Evolutionary conservation across 2,113 vertebrate genomes (phyloP).

Genomic region (Cepphus grylle): DNA sequence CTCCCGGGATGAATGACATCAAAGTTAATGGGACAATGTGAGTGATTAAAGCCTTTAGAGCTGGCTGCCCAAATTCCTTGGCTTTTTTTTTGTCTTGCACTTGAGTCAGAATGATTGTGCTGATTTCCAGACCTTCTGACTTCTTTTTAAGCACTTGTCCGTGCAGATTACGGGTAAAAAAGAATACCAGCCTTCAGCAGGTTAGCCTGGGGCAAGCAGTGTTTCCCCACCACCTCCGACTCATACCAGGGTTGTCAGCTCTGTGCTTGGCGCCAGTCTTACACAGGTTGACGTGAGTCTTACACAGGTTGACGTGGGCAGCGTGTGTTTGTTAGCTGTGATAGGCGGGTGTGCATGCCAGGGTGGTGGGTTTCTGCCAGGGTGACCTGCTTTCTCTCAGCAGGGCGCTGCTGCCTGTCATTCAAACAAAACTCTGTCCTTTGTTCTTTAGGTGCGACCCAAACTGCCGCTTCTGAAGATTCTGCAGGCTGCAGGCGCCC

Average conservation of each 20-base stretch:
- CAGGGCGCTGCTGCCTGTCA: not conserved
- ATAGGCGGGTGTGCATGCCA: fast-evolving
- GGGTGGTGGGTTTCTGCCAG: too few species aligned
- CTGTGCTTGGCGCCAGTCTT: not conserved
- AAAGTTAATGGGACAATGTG: not conserved
- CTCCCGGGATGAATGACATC: not conserved
- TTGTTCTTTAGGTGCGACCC: conserved; percentile 81
- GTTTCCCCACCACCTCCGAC: not conserved
- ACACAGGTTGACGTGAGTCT: too few species aligned
- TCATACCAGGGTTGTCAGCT: not conserved
- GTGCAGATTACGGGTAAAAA: not conserved
- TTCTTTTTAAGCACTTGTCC: not conserved
- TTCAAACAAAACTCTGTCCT: not conserved
- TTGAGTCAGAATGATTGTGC: not conserved
- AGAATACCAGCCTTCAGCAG: not conserved
- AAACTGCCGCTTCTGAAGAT: conserved; percentile 87
- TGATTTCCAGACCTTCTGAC: not conserved
- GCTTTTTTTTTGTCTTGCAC: not conserved
- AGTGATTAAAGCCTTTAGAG: not conserved
- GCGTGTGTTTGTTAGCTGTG: not conserved
- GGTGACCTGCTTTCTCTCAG: not conserved
- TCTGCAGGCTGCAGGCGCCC: conserved; percentile 88
- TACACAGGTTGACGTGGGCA: too few species aligned
- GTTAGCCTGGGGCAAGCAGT: not conserved
- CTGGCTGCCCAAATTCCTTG: not conserved